Conservation (phyloP, 1,140 invertebrate genomes). For the Contarinia nasturtii region DNA sequence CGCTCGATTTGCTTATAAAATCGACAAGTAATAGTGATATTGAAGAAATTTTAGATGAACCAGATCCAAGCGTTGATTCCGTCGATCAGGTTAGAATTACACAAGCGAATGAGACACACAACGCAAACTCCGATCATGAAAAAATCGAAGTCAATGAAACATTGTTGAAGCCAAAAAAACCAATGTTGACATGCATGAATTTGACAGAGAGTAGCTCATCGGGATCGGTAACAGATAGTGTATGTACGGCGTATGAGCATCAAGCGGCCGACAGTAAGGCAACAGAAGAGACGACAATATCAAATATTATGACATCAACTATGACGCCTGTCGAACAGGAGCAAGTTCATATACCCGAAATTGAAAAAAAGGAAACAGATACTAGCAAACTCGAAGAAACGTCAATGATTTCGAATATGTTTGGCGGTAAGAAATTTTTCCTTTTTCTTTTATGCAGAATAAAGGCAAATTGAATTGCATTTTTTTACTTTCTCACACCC, state of each 20-base stretch:
- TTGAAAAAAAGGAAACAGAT: not conserved
- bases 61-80: not conserved
- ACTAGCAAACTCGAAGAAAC: slow-evolving; percentile 6
- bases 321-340: slow-evolving; percentile 3
- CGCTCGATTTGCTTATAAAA: no score
- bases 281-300: slow-evolving; percentile 3
- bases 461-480: no score
- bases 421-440: slow-evolving; percentile 10
- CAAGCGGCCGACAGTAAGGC: slow-evolving; percentile 2
- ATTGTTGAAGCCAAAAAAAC: slow-evolving; percentile 4
- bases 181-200: slow-evolving; percentile 3
- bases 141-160: no score
- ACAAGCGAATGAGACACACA: no score
- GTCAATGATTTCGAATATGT: slow-evolving; percentile 9
- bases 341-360: not conserved
- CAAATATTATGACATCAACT: slow-evolving; percentile 1
- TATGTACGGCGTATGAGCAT: slow-evolving; percentile 38
- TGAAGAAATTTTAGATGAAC: not conserved
- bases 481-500: not conserved
- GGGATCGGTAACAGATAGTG: slow-evolving; percentile 37
- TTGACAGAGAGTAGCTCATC: slow-evolving; percentile 42
- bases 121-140: no score
- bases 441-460: not conserved
- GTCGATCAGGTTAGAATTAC: not conserved
- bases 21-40: not conserved